Base-by-base conservation (phyloP, 1,140 invertebrate genomes). In the Phthorimaea operculella region DNA sequence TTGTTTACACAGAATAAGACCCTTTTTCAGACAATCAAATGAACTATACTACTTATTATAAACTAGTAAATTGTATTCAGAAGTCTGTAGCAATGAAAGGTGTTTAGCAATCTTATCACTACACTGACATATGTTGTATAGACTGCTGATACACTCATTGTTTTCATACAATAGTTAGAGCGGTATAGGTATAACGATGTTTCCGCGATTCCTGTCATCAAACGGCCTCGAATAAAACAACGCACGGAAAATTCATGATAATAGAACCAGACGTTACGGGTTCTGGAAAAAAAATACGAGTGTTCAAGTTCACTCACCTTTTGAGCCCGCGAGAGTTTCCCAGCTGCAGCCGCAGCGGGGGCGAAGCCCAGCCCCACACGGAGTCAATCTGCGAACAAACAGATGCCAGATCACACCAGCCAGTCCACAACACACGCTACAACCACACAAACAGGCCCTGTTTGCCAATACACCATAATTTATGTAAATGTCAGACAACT, bases 321-420 rank as follows among this genome's bases (percentile, higher is more conserved):
- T 88, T 86, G 83, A 87, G 86, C 77, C 85, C 80, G 81, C 88
- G 85, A 85, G 86, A 87, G 87, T 89, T 87, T 77, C 90, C 89
- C 87, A 90, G 87, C 86, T 92, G 91, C 86, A 94, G 89, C 74
- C 92, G 92, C 90, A 94, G 91, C 89, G 92, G 93, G 90, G 93
- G 92, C 88, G 92, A 94, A 88, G 92, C 92, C 93, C 93, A 94
- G 87, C 92, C 93, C 93, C 93, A 94, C 92, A 93, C 92, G 79
- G 91, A 92, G 89, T 94, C 93, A 92, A 94, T 93, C 92, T 94
- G 85, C 66, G 79, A 74, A 55, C 64, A 75, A 71, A 59, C 56
- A 54, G 60, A 60, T 59, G 59, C 67, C 62, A 63, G 59, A 52
- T 54, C 51, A 59, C 50, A 59, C 50, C 57, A 55, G 55, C 0